A percentile compares a stretch with the other conserved stretches of the same genome.
phyloP scores from a whole-genome alignment of 1,140 invertebrate species.

The Lordiphosa mommai region DNA sequence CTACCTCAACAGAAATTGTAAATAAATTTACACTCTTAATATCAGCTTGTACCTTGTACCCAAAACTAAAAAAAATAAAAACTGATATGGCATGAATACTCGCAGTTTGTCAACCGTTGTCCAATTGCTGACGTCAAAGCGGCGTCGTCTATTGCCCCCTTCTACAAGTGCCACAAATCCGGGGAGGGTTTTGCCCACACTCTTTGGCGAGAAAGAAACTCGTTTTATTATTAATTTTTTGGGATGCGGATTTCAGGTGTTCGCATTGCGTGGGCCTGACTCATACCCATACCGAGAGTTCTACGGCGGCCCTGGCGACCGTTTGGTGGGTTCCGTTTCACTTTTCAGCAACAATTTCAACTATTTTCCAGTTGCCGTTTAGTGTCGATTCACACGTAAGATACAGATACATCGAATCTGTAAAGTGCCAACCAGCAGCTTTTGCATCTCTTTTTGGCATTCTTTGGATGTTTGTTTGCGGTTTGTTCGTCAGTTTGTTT shows the following conservation, averaged over 20 bases:
- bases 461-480: conserved; percentile 35
- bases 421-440: conserved; percentile 11
- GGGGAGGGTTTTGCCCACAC: conserved; percentile 51
- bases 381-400: conserved; percentile 66
- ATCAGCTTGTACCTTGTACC: background rate
- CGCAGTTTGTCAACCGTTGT: conserved; percentile 20
- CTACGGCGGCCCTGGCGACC: conserved; percentile 46
- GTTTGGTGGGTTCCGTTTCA: conserved; percentile 57
- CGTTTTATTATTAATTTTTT: conserved; percentile 24
- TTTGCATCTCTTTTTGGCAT: conserved; percentile 12
- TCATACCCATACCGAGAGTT: conserved; percentile 39
- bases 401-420: conserved; percentile 26
- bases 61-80: background rate
- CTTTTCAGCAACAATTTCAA: conserved; percentile 48
- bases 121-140: conserved; percentile 48
- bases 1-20: conserved; percentile 12
- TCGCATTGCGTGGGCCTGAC: conserved; percentile 69
- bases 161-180: conserved; percentile 14
- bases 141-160: conserved; percentile 5
- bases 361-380: conserved; percentile 48
- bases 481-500: conserved; percentile 40
- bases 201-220: conserved; percentile 43
- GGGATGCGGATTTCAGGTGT: conserved; percentile 64
- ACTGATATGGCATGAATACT: conserved; percentile 30
- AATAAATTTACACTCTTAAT: conserved; percentile 3